These are phyloP conservation scores for Bubo scandiacus DNA, from an alignment of 2,113 vertebrate species.

Conservation along the genomic window DNA sequence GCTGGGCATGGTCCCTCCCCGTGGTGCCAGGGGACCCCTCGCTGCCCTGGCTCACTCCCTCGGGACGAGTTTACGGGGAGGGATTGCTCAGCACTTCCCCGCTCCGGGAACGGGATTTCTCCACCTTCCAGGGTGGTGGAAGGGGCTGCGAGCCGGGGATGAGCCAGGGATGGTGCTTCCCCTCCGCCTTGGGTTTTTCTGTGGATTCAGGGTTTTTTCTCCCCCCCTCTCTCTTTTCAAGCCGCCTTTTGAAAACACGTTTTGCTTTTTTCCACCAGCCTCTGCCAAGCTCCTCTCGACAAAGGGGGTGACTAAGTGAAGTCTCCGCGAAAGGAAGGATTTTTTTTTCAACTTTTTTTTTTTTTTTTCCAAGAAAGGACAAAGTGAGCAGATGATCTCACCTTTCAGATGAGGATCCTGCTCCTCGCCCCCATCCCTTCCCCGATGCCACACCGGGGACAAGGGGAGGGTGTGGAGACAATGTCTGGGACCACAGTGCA, in stretches of 20 bases:
- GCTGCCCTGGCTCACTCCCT: fast-evolving
- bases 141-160: background rate
- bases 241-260: conserved; percentile 33
- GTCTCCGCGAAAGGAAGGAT: conserved; percentile 55
- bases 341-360: background rate
- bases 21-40: background rate
- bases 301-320: conserved; percentile 74
- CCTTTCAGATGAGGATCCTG: conserved; percentile 45
- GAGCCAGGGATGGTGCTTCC: fast-evolving
- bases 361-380: conserved; percentile 59
- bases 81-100: background rate
- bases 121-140: background rate
- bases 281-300: conserved; percentile 72
- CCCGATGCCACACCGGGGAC: background rate
- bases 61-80: background rate
- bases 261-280: conserved; percentile 67
- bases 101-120: background rate
- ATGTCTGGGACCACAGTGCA: background rate
- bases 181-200: background rate
- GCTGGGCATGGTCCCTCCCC: background rate
- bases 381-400: conserved; percentile 66
- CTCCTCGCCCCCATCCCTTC: background rate
- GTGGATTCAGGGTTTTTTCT: background rate
- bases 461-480: fast-evolving
- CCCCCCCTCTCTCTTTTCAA: background rate